Evolutionary conservation across 2,113 vertebrate species (phyloP), one percentile per base, ranked within the genome.

Genomic region (Phrynocephalus versicolor): DNA sequence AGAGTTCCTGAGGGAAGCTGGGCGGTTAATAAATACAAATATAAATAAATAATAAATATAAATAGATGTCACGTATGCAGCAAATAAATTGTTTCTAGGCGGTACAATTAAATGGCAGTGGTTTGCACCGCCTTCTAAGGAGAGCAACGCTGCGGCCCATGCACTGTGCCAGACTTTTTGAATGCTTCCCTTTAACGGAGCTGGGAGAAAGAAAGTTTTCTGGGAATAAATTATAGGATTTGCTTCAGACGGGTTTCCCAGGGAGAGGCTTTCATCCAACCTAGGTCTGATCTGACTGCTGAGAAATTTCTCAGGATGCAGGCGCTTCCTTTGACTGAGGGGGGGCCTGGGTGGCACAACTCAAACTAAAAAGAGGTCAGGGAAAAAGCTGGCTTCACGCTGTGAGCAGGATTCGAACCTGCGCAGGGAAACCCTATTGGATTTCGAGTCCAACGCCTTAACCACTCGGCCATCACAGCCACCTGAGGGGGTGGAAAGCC

Each of bases 361-460:
- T 5, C 33, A 18, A 37, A 18, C n/a, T 13, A 19, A 35, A 71
- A 23, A 37, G 23, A 39, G 25, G 35, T 25, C 4, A 65, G 8
- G 85, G 69, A 86, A 83, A 85, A 12, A 14, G 5, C 7, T 30
- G 41, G 27, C 15, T 10, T 65, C 23, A 23, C 81, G 57, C 76
- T 89, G 90, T 85, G 85, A 83, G 41, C 79, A 87, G 83, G 88
- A 87, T 79, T 83, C 35, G 65, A 77, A 79, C 87, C 83, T 87
- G 75, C 71, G 55, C 57, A 57, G 71, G 79, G 67, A 39, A 83
- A 69, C 64, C 75, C 83, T 72, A 67, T 84, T 73, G 57, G 57
- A 85, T 84, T 85, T 85, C 73, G 74, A 87, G 79, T 80, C 83
- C 57, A 82, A 55, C 74, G 72, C 79, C 79, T 89, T 87, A 80